These are phyloP conservation scores for Hyalella azteca DNA, from an alignment of 2,888 invertebrate genomes.

Conservation along the genomic window DNA sequence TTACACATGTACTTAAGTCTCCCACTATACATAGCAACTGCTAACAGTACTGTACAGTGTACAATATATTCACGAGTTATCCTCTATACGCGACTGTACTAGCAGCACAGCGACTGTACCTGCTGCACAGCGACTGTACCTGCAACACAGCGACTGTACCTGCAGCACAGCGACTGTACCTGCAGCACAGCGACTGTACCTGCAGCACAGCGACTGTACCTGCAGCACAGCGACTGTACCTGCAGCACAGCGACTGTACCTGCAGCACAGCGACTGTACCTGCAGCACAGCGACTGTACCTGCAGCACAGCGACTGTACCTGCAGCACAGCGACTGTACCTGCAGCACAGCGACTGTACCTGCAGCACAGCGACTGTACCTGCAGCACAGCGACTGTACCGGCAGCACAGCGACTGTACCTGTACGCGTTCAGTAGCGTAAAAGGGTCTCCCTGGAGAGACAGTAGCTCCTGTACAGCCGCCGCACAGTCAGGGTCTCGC, in stretches of 20 bases:
- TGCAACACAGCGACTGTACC: background rate
- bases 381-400: background rate
- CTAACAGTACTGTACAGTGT: too few relatives aligned
- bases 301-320: background rate
- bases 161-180: background rate
- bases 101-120: background rate
- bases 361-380: background rate
- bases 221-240: background rate
- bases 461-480: conserved; percentile 78
- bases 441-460: conserved; percentile 96
- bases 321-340: background rate
- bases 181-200: background rate
- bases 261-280: conserved; percentile 31
- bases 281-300: too few relatives aligned
- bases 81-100: too few relatives aligned
- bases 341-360: background rate
- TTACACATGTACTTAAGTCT: too few relatives aligned
- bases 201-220: background rate
- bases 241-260: background rate
- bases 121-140: background rate
- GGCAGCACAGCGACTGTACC: conserved; percentile 32
- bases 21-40: too few relatives aligned
- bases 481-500: conserved; percentile 82
- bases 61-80: too few relatives aligned
- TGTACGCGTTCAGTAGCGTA: conserved; percentile 65